phyloP scores from a whole-genome alignment of 2,113 vertebrate genomes.

The Porphyrio hochstetteri region DNA sequence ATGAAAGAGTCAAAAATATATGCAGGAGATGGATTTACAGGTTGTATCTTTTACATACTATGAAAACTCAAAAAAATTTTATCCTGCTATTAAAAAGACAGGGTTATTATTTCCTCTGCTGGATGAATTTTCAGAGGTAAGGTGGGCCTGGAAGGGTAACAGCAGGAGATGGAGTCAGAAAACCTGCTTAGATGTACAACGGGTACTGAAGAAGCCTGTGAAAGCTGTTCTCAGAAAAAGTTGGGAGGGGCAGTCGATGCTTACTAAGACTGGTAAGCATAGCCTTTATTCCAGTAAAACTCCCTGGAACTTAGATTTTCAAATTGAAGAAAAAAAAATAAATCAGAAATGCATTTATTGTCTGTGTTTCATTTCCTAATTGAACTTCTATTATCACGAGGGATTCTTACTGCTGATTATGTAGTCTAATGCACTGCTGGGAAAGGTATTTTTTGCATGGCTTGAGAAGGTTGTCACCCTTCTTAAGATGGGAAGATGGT shows the following conservation, averaged over 20 bases:
- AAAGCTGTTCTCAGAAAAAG: neutral
- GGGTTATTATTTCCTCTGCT: neutral
- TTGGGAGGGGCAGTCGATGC: neutral
- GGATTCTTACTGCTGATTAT: neutral
- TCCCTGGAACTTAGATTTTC: neutral
- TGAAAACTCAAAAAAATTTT: neutral
- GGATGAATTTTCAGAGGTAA: neutral
- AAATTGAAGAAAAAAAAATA: neutral
- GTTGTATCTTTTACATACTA: neutral
- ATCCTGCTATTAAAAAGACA: neutral
- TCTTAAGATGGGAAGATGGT: neutral
- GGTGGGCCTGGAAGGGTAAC: neutral
- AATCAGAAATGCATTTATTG: neutral
- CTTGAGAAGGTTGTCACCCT: neutral
- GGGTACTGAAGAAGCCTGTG: neutral
- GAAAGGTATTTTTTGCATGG: conserved; percentile 26
- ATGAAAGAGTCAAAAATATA: neutral
- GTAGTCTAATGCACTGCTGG: neutral
- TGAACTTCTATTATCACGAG: neutral
- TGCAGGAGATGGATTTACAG: neutral
- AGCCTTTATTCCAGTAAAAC: neutral
- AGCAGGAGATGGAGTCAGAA: neutral
- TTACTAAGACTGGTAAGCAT: neutral
- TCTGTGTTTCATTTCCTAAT: neutral
- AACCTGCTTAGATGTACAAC: accelerated